Percentiles rank a stretch among this genome's conserved stretches.
Conservation (phyloP, 2,888 invertebrate species). For the Cerceris rybyensis region DNA sequence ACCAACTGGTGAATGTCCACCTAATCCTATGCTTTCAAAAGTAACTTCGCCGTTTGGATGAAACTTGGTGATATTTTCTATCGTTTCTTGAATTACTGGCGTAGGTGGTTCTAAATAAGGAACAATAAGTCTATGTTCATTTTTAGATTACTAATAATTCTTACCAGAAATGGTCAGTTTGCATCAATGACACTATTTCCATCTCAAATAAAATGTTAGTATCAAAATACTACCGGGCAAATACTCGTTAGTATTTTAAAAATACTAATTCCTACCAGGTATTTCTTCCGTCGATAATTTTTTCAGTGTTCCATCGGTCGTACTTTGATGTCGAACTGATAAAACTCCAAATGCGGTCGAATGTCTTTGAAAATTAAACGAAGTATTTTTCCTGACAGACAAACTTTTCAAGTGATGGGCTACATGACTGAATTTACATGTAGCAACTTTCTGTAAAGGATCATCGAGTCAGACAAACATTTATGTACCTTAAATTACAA, state of each 20-base stretch:
- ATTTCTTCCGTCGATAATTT: slow-evolving; percentile 23
- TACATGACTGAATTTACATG: slow-evolving; percentile 52
- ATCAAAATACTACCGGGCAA: too few species aligned
- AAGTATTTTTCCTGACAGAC: not conserved
- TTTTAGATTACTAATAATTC: not conserved
- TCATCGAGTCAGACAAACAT: too few species aligned
- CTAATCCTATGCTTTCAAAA: slow-evolving; percentile 91
- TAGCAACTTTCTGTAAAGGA: slow-evolving; percentile 49
- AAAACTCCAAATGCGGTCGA: slow-evolving; percentile 46
- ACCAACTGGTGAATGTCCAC: slow-evolving; percentile 90
- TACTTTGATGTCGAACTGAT: slow-evolving; percentile 67
- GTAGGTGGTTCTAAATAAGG: slow-evolving; percentile 66
- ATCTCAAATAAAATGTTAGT: too few species aligned
- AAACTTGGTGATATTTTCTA: slow-evolving; percentile 38
- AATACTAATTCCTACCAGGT: slow-evolving; percentile 29
- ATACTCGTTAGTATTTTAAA: not conserved
- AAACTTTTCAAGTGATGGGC: slow-evolving; percentile 18
- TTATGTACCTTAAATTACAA: not conserved
- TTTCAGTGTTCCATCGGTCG: not conserved
- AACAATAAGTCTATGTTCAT: not conserved
- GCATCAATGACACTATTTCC: too few species aligned
- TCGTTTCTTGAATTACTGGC: slow-evolving; percentile 65
- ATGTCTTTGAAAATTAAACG: slow-evolving; percentile 21
- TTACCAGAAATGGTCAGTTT: not conserved
- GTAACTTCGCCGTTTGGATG: slow-evolving; percentile 87